phyloP scores from a whole-genome alignment of 1,140 invertebrate genomes.

The Diuraphis noxia region DNA sequence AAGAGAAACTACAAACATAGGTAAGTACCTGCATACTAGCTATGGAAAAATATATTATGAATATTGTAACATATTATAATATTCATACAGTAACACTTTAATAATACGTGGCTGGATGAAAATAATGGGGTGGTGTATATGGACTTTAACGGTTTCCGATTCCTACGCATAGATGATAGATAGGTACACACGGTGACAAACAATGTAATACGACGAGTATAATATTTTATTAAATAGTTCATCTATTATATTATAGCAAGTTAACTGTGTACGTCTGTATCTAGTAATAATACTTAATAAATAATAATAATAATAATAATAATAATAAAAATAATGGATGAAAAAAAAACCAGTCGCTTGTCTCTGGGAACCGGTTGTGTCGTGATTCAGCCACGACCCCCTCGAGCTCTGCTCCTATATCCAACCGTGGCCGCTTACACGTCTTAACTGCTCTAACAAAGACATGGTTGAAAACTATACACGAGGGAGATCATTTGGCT shows the following conservation, averaged over 20 bases:
- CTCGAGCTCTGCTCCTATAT: constrained; percentile 17
- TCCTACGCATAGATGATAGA: not conserved
- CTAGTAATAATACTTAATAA: constrained; percentile 11
- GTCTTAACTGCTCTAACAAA: not conserved
- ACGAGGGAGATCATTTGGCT: not conserved
- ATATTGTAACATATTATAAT: not conserved
- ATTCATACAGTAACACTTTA: too few relatives aligned
- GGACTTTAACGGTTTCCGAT: not conserved
- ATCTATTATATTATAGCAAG: not conserved
- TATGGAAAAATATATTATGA: not conserved
- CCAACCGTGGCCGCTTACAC: not conserved
- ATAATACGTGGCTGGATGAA: not conserved
- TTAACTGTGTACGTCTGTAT: not conserved
- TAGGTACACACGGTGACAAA: not conserved
- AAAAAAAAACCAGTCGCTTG: constrained; percentile 42
- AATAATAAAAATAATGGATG: constrained; percentile 30
- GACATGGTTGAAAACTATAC: not conserved
- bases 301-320: constrained; percentile 27
- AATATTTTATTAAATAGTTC: not conserved
- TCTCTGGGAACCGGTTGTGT: constrained; percentile 43
- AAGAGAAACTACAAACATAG: not conserved
- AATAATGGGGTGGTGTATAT: not conserved
- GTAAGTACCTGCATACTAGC: not conserved
- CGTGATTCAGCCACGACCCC: constrained; percentile 32
- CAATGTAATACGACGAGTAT: not conserved